Evolutionary conservation across 2,113 vertebrate genomes (phyloP).

Genomic region (Lycaon pictus): DNA sequence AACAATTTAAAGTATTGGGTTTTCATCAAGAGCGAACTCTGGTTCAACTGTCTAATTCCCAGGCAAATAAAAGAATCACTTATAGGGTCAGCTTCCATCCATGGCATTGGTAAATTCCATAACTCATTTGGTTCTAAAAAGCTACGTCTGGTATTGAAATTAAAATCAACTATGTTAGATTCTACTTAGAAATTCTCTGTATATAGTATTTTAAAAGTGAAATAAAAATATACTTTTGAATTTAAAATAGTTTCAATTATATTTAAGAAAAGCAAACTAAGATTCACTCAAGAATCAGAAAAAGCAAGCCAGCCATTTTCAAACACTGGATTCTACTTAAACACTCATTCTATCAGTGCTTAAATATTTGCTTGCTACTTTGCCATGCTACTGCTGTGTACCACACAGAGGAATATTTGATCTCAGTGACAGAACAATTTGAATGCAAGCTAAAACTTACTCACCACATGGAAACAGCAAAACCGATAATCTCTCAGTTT

Average conservation of each 20-base stretch:
- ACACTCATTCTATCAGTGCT: slow-evolving; percentile 64
- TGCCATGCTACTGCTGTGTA: slow-evolving; percentile 30
- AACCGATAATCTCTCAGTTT: background rate
- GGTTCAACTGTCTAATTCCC: background rate
- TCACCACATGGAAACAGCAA: slow-evolving; percentile 60
- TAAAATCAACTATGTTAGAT: background rate
- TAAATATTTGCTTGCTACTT: slow-evolving; percentile 75
- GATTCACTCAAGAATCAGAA: slow-evolving; percentile 64
- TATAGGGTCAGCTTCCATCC: background rate
- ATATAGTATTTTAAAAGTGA: background rate
- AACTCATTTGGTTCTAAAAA: slow-evolving; percentile 15
- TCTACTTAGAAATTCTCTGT: background rate
- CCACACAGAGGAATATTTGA: slow-evolving; percentile 32
- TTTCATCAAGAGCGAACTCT: background rate
- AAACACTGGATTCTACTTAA: slow-evolving; percentile 73
- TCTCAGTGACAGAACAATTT: slow-evolving; percentile 58
- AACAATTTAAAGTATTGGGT: background rate
- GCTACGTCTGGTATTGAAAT: background rate
- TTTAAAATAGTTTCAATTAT: slow-evolving; percentile 18
- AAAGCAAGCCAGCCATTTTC: slow-evolving; percentile 61
- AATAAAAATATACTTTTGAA: background rate
- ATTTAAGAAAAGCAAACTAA: slow-evolving; percentile 39
- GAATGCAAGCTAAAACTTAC: slow-evolving; percentile 66
- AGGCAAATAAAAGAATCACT: background rate
- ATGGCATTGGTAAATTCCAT: background rate